Evolutionary conservation across 1,140 invertebrate species (phyloP).

Genomic region (Cydia splendana): DNA sequence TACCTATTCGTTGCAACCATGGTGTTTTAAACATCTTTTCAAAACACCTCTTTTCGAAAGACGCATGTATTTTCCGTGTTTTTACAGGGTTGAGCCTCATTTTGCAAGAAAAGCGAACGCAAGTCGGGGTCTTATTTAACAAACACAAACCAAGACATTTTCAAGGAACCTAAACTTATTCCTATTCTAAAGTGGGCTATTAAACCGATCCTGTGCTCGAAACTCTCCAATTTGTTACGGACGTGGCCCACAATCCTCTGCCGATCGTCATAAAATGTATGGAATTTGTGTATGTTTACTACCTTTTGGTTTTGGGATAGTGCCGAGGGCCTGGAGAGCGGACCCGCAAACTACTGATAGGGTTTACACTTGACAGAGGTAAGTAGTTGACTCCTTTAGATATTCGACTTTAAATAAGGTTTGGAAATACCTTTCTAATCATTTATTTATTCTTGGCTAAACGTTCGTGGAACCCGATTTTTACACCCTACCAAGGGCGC

Average conservation of each 20-base stretch:
- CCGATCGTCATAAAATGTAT: neutral
- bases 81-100: neutral
- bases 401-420: conserved; percentile 15
- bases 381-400: conserved; percentile 16
- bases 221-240: conserved; percentile 28
- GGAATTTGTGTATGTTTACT: neutral
- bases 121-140: neutral
- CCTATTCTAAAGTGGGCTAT: conserved; percentile 18
- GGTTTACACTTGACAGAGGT: conserved; percentile 10
- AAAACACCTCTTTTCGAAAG: neutral
- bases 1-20: no score
- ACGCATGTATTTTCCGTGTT: neutral
- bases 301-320: neutral
- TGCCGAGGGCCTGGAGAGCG: neutral
- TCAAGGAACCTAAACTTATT: conserved; percentile 3
- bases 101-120: neutral
- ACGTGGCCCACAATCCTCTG: neutral
- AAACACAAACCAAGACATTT: conserved; percentile 4
- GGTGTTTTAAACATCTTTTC: no score
- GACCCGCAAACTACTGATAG: conserved; percentile 13
- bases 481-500: no score
- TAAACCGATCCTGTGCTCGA: conserved; percentile 27
- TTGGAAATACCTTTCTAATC: neutral
- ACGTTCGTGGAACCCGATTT: no score
- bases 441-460: conserved; percentile 2